Evolutionary conservation across 2,797 vertebrate genomes (phyloP), one percentile per base, ranked within the genome.

Genomic region (Hydrophis major): DNA sequence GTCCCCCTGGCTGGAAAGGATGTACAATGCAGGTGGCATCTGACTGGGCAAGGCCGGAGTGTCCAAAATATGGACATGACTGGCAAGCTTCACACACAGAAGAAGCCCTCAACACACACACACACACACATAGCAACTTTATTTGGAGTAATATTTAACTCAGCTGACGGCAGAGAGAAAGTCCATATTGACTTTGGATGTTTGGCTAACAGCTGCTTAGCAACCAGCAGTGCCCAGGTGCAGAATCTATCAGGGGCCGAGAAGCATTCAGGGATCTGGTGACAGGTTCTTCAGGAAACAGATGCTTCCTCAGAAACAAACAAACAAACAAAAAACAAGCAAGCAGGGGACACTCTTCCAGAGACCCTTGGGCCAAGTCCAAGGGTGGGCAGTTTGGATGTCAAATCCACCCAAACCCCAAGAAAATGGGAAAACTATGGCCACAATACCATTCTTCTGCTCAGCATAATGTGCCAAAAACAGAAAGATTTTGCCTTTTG

Each of bases 81-180:
- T 63, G 74, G 90, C 56, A 55, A 53, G 53, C 47, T 53, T 37
- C 90, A 47, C 16, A 25, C 25, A 60, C 37, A 92, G 53, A 12
- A 55, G 53, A 61, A 27, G 4, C 60, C 3, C 4, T 78, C 37
- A 37, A 74, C 18, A 20, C 55, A 20, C 56, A 55, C 32, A 32
- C 32, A 32, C 18, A 50, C 3, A 12, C 53, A 53, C 53, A 55
- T 10, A 53, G 59, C 59, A 42, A 4, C 25, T 2, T 86, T n/a
- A 47, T 63, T 27, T 66, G 55, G 37, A 87, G 32, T 87, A 69
- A 93, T 74, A 37, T 90, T 93, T 93, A 87, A 90, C 92, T 87
- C 60, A 14, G 91, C 60, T 18, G 6, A n/a, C 69, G 42, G 59
- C 88, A 89, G 74, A 47, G 86, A 27, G 60, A 89, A 74, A 87